Evolutionary conservation across 2,113 vertebrate species (phyloP).

Genomic region (Semnornis frantzii): DNA sequence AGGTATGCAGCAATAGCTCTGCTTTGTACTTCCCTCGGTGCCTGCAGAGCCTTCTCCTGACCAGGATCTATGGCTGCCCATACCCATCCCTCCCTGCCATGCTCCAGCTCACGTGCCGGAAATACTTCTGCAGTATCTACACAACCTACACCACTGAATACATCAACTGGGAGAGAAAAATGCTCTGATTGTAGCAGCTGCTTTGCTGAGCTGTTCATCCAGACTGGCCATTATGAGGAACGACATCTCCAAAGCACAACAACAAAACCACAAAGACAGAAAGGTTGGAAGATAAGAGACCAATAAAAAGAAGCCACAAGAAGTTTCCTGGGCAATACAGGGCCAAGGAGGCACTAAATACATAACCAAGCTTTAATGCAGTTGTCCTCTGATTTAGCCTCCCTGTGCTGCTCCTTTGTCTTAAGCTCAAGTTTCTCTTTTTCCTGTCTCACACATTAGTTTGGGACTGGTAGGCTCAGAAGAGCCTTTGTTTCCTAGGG

Average conservation of each 20-base stretch:
- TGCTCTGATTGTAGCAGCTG: not conserved
- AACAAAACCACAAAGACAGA: not conserved
- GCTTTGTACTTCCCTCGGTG: slow-evolving; percentile 8
- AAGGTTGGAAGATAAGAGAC: not conserved
- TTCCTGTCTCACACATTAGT: not conserved
- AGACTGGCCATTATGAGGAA: not conserved
- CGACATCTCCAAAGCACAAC: not conserved
- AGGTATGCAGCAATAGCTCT: slow-evolving; percentile 8
- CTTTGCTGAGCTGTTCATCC: slow-evolving; percentile 46
- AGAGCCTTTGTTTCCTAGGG: not conserved
- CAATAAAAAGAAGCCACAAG: not conserved
- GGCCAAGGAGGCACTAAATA: slow-evolving; percentile 15
- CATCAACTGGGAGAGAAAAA: not conserved
- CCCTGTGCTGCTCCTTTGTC: not conserved
- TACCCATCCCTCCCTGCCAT: not conserved
- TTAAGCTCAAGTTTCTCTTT: not conserved
- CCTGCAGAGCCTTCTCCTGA: slow-evolving; percentile 7
- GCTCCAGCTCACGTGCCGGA: not conserved
- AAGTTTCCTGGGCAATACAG: not conserved
- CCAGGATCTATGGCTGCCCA: not conserved
- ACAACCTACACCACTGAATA: not conserved
- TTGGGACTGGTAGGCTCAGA: not conserved
- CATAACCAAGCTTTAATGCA: slow-evolving; percentile 28
- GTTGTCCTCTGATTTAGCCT: not conserved
- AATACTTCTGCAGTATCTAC: slow-evolving; percentile 19